Evolutionary conservation across 2,113 vertebrate genomes (phyloP), one percentile per base, ranked within the genome.

Genomic region (Telmatochromis sp.): DNA sequence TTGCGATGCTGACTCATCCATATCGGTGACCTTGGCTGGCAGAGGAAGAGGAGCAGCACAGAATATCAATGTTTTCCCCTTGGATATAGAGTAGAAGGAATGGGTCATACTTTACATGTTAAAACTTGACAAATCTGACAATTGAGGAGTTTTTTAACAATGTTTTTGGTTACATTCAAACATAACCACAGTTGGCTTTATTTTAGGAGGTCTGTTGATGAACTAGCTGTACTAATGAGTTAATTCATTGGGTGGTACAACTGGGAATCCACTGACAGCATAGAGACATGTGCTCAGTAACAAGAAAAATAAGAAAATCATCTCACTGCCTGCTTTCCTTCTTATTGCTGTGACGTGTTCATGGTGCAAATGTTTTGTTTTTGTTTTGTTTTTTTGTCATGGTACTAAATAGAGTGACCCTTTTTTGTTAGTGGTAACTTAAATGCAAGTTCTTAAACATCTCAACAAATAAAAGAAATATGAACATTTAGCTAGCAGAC

Each of bases 1-100:
- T 89, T 86, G 88, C 15, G 81, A 63, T 65, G 92, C 94, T 93
- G 93, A 94, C 81, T 94, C 92, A 93, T 96, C 75, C 90, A 17
- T 71, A 84, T 37, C 86, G 8, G 47, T 88, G 90, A 93, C 95
- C 94, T 93, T 90, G 86, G 55, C 88, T 86, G 83, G 81, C 82
- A 82, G 68, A 85, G 79, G 81, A 83, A 90, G 60, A 33, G 68
- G 57, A 86, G 79, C 57, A 6, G 33, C 10, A 14, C 82, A 47
- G 91, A 91, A 95, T 94, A 93, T 82, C 88, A 93, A 93, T 90
- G 81, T 55, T 57, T 14, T 68, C 73, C 55, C 82, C 47, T 28
- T 9, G 26, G 10, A 71, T 55, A 71, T 4, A 54, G 84, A 88
- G 82, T 71, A 7, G 23, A 58, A 28, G 26, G 23, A 65, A 21